Percentiles rank a stretch among this genome's conserved stretches.
phyloP scores from a whole-genome alignment of 35 echinoderm and acorn worm species.

The Ophioderma brevispina region DNA sequence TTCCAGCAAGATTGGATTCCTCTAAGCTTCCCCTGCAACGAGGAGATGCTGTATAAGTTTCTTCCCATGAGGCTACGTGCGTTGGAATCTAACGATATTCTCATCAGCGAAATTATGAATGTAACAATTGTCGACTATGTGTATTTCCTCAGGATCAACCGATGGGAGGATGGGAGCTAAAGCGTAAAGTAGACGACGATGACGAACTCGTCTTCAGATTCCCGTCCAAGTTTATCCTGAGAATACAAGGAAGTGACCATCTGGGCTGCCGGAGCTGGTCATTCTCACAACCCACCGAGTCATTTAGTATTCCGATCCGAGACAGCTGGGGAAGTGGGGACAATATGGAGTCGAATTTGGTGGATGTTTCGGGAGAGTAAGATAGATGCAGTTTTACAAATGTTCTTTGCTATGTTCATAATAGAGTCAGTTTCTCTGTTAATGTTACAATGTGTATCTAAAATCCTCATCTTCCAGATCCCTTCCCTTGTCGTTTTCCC shows the following conservation, averaged over 20 bases:
- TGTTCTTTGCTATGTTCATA: too few relatives aligned
- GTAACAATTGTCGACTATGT: too few relatives aligned
- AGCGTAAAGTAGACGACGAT: constrained; percentile 67
- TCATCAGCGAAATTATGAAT: too few relatives aligned
- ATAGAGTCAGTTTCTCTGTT: too few relatives aligned
- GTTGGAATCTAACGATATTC: too few relatives aligned
- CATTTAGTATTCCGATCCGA: constrained; percentile 76
- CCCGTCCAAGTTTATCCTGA: constrained; percentile 72
- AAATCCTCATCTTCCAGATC: too few relatives aligned
- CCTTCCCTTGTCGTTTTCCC: too few relatives aligned
- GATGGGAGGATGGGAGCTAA: constrained; percentile 84
- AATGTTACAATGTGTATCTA: background rate
- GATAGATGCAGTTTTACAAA: too few relatives aligned
- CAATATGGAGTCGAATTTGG: constrained; percentile 55
- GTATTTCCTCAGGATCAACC: constrained; percentile 79
- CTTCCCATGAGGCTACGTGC: too few relatives aligned
- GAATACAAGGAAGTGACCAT: constrained; percentile 79
- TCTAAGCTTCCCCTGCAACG: too few relatives aligned
- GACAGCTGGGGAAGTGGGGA: constrained; percentile 78
- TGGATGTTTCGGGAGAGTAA: constrained; percentile 87
- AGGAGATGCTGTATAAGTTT: too few relatives aligned
- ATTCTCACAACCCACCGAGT: constrained; percentile 49
- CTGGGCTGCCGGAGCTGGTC: constrained; percentile 71
- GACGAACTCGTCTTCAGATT: constrained; percentile 81
- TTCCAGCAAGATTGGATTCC: too few relatives aligned